Percentiles rank a stretch among this genome's conserved stretches.
Evolutionary conservation across 2,113 vertebrate species (phyloP).

Genomic region (Camelus bactrianus): DNA sequence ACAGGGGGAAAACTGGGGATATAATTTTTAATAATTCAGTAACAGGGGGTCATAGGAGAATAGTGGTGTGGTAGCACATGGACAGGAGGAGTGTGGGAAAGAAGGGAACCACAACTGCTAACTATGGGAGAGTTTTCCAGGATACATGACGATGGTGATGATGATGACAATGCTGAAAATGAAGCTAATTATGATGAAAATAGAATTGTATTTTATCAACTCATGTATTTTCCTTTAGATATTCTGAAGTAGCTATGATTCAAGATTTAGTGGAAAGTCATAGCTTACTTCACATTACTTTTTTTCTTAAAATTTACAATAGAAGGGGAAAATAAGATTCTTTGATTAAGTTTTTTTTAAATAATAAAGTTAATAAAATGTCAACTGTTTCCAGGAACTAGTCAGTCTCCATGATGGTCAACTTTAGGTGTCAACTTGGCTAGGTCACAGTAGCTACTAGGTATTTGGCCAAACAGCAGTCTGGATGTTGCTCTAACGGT

Average conservation of each 20-base stretch:
- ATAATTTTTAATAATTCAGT: not conserved
- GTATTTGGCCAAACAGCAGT: not conserved
- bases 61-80: not conserved
- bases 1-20: not conserved
- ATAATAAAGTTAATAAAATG: not conserved
- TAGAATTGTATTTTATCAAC: not conserved
- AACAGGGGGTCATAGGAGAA: not conserved
- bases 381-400: not conserved
- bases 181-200: not conserved
- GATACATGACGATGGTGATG: not conserved
- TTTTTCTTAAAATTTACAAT: not conserved
- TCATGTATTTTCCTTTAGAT: not conserved
- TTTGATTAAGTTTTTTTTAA: not conserved
- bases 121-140: no score
- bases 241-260: not conserved
- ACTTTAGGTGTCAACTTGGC: not conserved
- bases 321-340: not conserved
- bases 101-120: not conserved
- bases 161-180: no score
- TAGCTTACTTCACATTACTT: not conserved
- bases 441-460: not conserved
- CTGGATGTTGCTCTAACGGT: no score
- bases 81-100: not conserved
- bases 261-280: not conserved
- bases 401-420: not conserved